Conservation (phyloP, 2,113 vertebrate genomes). For the Chionis minor region DNA sequence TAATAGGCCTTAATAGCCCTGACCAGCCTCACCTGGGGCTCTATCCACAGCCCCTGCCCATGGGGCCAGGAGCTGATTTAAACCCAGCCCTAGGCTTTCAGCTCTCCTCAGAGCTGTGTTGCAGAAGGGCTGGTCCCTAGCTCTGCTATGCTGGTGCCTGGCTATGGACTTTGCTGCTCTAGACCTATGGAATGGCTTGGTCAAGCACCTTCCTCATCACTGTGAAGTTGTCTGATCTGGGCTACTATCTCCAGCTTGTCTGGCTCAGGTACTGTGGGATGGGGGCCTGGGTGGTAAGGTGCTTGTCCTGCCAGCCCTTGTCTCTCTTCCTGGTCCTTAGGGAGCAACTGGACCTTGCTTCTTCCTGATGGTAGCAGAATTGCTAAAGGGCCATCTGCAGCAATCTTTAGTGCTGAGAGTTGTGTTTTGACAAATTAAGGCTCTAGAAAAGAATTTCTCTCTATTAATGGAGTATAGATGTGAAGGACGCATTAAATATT, state of each 20-base stretch:
- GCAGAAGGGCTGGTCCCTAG: not conserved
- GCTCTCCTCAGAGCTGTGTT: rapidly evolving
- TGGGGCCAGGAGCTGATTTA: not conserved
- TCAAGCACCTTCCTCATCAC: not conserved
- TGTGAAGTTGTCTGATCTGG: not conserved
- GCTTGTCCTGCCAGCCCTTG: not conserved
- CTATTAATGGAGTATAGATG: not conserved
- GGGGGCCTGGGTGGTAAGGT: not conserved
- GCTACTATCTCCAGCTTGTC: not conserved
- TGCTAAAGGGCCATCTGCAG: not conserved
- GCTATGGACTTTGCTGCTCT: not conserved
- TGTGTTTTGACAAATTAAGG: not conserved
- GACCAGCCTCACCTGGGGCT: not conserved
- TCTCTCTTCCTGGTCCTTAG: not conserved
- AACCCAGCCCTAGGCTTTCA: not conserved
- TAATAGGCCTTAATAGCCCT: not conserved
- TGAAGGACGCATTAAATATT: not conserved
- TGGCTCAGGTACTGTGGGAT: not conserved
- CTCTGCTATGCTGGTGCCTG: rapidly evolving
- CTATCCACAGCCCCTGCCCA: not conserved
- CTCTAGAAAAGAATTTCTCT: not conserved
- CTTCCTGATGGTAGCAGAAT: not conserved
- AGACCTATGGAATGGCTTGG: not conserved
- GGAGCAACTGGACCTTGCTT: not conserved
- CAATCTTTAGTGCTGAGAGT: not conserved